Evolutionary conservation across 2,797 vertebrate genomes (phyloP).

Genomic region (Trachops cirrhosus): DNA sequence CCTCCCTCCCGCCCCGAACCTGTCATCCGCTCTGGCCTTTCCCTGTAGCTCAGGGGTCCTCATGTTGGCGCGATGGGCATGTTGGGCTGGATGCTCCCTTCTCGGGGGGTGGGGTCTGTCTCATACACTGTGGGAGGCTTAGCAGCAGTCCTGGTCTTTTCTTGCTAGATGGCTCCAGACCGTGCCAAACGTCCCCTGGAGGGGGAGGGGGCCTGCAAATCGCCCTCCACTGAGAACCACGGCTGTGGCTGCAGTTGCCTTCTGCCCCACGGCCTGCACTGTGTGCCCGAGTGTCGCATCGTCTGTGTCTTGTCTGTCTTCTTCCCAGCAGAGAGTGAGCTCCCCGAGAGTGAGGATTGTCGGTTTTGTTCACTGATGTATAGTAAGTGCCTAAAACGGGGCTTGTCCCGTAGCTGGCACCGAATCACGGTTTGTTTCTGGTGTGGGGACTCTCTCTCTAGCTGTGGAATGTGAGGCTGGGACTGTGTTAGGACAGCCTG

Average conservation of each 20-base stretch:
- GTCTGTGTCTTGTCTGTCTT: neutral
- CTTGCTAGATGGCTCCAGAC: neutral
- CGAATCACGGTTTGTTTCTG: neutral
- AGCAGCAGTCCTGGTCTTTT: neutral
- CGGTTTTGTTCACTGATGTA: neutral
- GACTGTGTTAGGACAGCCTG: neutral
- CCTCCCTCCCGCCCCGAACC: neutral
- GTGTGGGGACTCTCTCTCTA: neutral
- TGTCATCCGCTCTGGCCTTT: neutral
- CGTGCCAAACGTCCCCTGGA: neutral
- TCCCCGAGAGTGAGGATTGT: neutral
- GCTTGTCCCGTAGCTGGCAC: neutral
- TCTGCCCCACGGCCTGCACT: fast-evolving
- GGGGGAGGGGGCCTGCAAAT: neutral
- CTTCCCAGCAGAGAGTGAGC: neutral
- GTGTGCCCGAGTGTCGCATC: fast-evolving
- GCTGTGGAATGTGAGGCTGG: neutral
- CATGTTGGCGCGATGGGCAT: too few species aligned
- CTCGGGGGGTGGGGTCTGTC: neutral
- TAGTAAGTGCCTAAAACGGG: neutral
- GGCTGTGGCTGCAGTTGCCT: neutral
- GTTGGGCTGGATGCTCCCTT: neutral
- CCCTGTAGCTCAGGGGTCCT: neutral
- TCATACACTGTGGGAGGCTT: neutral
- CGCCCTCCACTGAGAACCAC: neutral